Evolutionary conservation across 2,113 vertebrate genomes (phyloP), one percentile per base, ranked within the genome.

Genomic region (Turnix velox): DNA sequence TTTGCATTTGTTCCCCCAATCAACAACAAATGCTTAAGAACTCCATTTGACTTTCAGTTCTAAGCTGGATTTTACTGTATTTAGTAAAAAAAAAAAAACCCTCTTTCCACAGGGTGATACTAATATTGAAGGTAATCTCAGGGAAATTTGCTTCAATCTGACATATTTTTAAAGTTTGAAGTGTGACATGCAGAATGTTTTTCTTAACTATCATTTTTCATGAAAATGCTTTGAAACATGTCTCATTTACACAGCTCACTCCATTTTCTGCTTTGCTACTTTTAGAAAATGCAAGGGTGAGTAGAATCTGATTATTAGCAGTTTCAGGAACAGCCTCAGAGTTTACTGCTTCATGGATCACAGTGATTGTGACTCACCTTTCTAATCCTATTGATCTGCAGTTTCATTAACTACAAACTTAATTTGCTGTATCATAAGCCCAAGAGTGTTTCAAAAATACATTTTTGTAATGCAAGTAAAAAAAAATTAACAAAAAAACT

Each of bases 301-400:
- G 52, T 76, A 83, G 45, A 78, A 78, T 61, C 19, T 59, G 71
- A 75, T 79, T 87, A 71, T 84, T 72, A 79, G 39, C 52, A 75
- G 31, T 83, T 87, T 66, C 58, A 66, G 75, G 75, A 68, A 65
- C 28, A 79, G 27, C 58, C n/a, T 49, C 57, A 71, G 88, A 61
- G 40, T 87, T 93, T 83, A 59, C 46, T 78, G 59, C 82, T 80
- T 23, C 71, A 11, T 3, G 3, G 65, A 85, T 78, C 71, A 55
- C 39, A 57, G 4, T 65, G 61, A 35, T 79, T 88, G 7, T 39
- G 51, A 49, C 46, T 77, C 31, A 27, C 59, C 46, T 84, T 91
- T 86, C 73, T 74, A 84, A 91, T 77, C 43, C 66, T 91, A 57
- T 91, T 72, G 82, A 82, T 92, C 67, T 85, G 52, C 58, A 80